These are phyloP conservation scores for Ancistrus triradiatus DNA, from an alignment of 2,113 vertebrate genomes.

Conservation along the genomic window DNA sequence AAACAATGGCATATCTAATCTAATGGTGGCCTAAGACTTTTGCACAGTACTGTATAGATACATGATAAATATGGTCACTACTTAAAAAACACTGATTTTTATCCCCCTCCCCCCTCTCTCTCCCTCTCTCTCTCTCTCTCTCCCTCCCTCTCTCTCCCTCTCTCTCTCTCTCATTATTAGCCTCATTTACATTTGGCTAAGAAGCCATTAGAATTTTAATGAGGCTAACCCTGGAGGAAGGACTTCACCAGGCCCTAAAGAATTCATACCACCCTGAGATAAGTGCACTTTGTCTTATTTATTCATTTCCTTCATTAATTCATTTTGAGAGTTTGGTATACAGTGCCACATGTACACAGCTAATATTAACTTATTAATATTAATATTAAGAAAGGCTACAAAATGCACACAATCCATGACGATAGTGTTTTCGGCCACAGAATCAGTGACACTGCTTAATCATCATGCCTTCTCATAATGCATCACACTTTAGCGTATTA, in stretches of 20 bases:
- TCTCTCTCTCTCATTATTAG: conserved; percentile 64
- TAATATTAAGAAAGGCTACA: neutral
- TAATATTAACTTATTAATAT: no score
- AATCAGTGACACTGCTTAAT: conserved; percentile 17
- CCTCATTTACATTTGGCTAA: conserved; percentile 74
- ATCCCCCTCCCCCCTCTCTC: no score
- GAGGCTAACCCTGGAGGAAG: conserved; percentile 69
- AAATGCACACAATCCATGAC: neutral
- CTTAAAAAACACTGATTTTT: no score
- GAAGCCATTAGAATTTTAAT: conserved; percentile 77
- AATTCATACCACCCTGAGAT: conserved; percentile 40
- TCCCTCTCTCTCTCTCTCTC: neutral
- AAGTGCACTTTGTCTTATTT: conserved; percentile 19
- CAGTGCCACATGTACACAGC: no score
- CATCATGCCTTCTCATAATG: conserved; percentile 45
- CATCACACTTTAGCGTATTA: conserved; percentile 51
- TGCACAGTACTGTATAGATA: no score
- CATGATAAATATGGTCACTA: no score
- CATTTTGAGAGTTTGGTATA: no score
- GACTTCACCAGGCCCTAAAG: conserved; percentile 56
- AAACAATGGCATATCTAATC: no score
- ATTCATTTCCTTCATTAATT: neutral
- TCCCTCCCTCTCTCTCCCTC: neutral
- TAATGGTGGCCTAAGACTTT: no score
- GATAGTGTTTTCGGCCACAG: conserved; percentile 8